Conservation (phyloP, 2,113 vertebrate genomes). For the Euleptes europaea region DNA sequence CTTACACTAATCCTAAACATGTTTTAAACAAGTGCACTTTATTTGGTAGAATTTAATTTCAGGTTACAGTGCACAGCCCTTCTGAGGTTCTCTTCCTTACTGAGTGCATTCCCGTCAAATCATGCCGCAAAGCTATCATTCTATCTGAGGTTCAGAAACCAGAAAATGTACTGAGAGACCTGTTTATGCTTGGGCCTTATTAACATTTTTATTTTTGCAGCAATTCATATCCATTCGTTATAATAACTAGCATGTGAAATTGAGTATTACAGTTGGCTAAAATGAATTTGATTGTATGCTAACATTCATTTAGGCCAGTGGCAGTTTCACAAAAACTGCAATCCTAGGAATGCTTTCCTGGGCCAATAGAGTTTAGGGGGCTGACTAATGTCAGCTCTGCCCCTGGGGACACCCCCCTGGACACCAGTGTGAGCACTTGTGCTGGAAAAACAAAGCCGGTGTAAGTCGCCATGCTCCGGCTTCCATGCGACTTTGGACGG, state of each 20-base stretch:
- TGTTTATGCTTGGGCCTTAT: neutral
- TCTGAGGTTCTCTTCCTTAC: neutral
- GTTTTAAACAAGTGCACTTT: neutral
- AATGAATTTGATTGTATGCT: neutral
- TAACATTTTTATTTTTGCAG: neutral
- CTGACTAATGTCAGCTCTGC: too few relatives aligned
- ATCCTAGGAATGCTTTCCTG: too few relatives aligned
- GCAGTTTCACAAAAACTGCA: neutral
- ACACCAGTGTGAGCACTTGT: too few relatives aligned
- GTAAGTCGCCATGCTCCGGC: too few relatives aligned
- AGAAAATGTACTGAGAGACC: fast-evolving
- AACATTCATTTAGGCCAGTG: neutral
- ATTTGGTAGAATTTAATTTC: neutral
- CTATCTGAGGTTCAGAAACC: neutral
- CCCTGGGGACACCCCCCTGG: too few relatives aligned
- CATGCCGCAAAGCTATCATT: conserved; percentile 1
- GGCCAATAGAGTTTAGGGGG: too few relatives aligned
- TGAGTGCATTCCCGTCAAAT: neutral
- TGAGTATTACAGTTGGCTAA: neutral
- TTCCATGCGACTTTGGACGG: too few relatives aligned
- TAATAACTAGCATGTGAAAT: neutral
- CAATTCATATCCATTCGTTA: neutral
- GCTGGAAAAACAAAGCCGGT: too few relatives aligned
- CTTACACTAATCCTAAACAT: neutral
- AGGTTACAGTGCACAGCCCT: neutral